Evolutionary conservation across 2,797 vertebrate species (phyloP).

Genomic region (Sardinella longiceps): DNA sequence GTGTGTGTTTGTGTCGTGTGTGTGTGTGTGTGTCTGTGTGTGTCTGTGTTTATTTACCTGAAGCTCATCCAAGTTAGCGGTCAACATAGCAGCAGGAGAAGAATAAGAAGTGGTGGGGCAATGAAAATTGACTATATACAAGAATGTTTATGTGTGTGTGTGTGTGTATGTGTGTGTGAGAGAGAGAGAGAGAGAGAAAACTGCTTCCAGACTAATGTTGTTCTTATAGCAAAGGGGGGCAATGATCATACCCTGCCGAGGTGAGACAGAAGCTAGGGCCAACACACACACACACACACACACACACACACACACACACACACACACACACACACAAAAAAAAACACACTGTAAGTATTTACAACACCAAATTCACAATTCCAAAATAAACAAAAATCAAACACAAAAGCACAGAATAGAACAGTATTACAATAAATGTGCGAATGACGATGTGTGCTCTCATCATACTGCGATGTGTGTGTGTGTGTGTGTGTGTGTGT

Average conservation of each 20-base stretch:
- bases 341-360: too few relatives aligned
- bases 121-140: background rate
- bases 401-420: constrained; percentile 14
- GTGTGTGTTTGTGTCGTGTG: constrained; percentile 9
- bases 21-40: background rate
- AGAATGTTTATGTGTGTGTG: background rate
- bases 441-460: too few relatives aligned
- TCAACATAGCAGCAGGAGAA: background rate
- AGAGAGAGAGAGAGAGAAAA: background rate
- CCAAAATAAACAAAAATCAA: background rate
- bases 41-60: background rate
- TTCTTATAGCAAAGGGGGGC: background rate
- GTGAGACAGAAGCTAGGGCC: background rate
- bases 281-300: constrained; percentile 14
- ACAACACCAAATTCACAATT: background rate
- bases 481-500: too few relatives aligned
- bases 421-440: too few relatives aligned
- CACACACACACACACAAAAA: constrained; percentile 3
- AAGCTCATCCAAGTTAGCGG: background rate
- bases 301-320: background rate
- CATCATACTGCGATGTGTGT: too few relatives aligned
- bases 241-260: constrained; percentile 7
- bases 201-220: background rate
- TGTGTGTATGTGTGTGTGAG: background rate
- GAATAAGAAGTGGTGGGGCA: background rate